These are phyloP conservation scores for Origma solitaria DNA, from an alignment of 2,113 vertebrate species.

Conservation along the genomic window DNA sequence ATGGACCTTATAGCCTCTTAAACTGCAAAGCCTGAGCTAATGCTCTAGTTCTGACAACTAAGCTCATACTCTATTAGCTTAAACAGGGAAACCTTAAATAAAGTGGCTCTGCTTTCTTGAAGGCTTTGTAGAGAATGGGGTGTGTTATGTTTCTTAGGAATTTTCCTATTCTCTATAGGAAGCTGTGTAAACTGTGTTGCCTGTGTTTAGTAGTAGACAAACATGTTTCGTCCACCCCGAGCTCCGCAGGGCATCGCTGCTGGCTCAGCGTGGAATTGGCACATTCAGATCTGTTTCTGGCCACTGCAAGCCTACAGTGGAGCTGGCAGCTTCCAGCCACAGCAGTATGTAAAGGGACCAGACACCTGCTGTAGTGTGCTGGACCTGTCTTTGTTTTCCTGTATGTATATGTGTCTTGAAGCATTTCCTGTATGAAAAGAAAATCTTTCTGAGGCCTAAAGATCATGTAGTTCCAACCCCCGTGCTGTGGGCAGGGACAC, in stretches of 20 bases:
- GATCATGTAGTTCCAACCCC: not conserved
- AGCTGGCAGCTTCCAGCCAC: not conserved
- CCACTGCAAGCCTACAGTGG: rapidly evolving
- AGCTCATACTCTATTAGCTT: not conserved
- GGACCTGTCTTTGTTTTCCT: not conserved
- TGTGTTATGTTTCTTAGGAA: not conserved
- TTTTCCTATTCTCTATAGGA: not conserved
- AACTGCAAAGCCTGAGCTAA: not conserved
- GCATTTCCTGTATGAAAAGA: not conserved
- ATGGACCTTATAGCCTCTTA: not conserved
- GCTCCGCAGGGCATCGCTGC: not conserved
- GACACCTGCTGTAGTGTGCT: not conserved
- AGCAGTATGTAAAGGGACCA: not conserved
- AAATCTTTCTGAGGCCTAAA: not conserved
- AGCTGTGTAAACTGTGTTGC: not conserved
- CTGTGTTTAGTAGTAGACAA: not conserved
- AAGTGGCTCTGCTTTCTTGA: not conserved
- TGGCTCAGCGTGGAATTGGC: not conserved
- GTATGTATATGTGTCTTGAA: rapidly evolving
- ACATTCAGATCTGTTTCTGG: not conserved
- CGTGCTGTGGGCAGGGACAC: not conserved
- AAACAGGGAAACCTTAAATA: not conserved
- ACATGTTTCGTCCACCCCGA: rapidly evolving
- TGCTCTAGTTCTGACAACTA: not conserved
- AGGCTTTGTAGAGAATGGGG: not conserved